These are phyloP conservation scores for Meandrina meandrites DNA, from an alignment of 92 coral and sea anemone species.

Conservation along the genomic window DNA sequence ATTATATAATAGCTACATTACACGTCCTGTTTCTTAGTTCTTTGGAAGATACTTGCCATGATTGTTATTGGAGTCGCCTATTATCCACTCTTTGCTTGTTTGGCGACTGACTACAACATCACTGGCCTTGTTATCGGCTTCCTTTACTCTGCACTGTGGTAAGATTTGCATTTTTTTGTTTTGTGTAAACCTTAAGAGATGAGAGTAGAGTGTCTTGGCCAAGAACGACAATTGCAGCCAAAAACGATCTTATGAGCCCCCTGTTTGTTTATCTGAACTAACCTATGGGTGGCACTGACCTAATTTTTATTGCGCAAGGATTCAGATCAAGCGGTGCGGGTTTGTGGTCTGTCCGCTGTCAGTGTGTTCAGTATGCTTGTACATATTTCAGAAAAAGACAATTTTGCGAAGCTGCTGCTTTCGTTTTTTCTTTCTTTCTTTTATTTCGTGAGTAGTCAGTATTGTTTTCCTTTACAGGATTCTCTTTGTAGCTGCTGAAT, in stretches of 20 bases:
- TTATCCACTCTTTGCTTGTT: conserved; percentile 89
- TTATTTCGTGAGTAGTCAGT: not conserved
- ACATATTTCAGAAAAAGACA: too few species aligned
- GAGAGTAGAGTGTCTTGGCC: too few species aligned
- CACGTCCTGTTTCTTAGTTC: conserved; percentile 28
- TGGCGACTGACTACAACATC: conserved; percentile 77
- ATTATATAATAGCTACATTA: not conserved
- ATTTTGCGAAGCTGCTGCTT: too few species aligned
- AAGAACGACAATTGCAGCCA: too few species aligned
- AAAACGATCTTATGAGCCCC: not conserved
- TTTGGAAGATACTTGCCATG: conserved; percentile 76
- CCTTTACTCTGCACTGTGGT: conserved; percentile 71
- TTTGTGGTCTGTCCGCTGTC: too few species aligned
- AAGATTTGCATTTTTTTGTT: not conserved
- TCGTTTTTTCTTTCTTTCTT: not conserved
- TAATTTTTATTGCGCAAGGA: not conserved
- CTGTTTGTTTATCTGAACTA: not conserved
- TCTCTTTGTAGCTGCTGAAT: not conserved
- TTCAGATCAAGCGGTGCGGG: too few species aligned
- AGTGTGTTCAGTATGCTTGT: too few species aligned
- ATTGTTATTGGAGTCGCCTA: conserved; percentile 70
- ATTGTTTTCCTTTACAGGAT: conserved; percentile 14
- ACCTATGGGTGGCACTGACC: not conserved
- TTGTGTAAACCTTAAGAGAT: not conserved
- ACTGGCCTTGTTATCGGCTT: conserved; percentile 73